These are phyloP conservation scores for Gymnocephalus cernua DNA, from an alignment of 2,113 vertebrate genomes.

Conservation along the genomic window DNA sequence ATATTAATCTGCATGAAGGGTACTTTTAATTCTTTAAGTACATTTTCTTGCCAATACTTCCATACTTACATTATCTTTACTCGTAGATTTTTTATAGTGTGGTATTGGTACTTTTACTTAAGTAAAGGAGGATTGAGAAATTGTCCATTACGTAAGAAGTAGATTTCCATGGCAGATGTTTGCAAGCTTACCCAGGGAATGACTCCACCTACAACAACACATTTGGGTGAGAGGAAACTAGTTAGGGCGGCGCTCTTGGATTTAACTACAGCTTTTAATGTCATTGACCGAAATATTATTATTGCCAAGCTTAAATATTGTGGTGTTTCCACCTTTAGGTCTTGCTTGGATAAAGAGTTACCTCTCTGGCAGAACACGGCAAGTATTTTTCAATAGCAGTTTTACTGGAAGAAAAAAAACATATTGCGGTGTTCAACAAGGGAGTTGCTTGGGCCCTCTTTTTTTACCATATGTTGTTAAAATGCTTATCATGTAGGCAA, in stretches of 20 bases:
- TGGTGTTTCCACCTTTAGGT: neutral
- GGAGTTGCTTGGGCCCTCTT: neutral
- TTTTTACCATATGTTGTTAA: neutral
- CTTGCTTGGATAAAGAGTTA: neutral
- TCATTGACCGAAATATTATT: neutral
- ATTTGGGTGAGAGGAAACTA: neutral
- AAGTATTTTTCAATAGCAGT: neutral
- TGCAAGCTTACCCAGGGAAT: neutral
- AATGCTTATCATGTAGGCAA: neutral
- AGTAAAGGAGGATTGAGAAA: neutral
- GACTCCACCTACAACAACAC: neutral
- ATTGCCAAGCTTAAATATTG: neutral
- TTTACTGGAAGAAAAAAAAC: neutral
- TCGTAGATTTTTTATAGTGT: neutral
- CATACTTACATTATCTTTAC: neutral
- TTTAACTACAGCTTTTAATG: neutral
- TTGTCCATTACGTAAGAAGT: neutral
- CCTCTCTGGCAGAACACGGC: neutral
- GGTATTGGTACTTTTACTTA: neutral
- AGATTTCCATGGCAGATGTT: neutral
- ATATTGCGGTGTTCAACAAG: neutral
- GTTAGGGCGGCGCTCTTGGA: neutral
- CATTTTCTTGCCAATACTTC: neutral
- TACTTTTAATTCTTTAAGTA: neutral
- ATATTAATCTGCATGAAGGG: neutral